Evolutionary conservation across 2,888 invertebrate genomes (phyloP).

Genomic region (Meiosimyza decipiens): DNA sequence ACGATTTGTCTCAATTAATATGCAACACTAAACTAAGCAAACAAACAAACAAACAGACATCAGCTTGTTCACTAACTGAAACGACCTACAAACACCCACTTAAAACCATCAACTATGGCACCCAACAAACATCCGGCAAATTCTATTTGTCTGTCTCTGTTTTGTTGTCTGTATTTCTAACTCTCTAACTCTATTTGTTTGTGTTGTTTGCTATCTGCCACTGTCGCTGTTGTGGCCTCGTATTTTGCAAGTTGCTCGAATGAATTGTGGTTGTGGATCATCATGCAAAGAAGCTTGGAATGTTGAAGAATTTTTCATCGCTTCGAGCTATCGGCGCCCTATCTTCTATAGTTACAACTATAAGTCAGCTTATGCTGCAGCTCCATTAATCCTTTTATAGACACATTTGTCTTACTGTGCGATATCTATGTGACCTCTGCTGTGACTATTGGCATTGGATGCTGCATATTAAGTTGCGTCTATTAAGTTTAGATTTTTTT

Average conservation of each 20-base stretch:
- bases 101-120: not conserved
- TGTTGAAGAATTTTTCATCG: conserved; percentile 9
- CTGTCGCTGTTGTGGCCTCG: no score
- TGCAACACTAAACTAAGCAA: not conserved
- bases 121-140: not conserved
- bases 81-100: conserved; percentile 2
- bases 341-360: not conserved
- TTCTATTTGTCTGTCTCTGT: no score
- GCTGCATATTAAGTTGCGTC: no score
- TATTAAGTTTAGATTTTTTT: no score
- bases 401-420: not conserved
- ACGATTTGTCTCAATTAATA: conserved; percentile 4
- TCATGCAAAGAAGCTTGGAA: conserved; percentile 6
- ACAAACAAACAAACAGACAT: conserved; percentile 32
- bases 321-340: no score
- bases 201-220: no score
- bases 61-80: conserved; percentile 37
- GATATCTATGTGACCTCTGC: no score
- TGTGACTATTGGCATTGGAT: no score
- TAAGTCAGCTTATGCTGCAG: conserved; percentile 2
- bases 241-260: no score
- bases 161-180: no score
- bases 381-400: conserved; percentile 4
- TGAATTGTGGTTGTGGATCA: no score
- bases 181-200: no score